Evolutionary conservation across 30 jellyfish, hydroid and myxozoan genomes (phyloP).

Genomic region (Phacellophora camtschatica): DNA sequence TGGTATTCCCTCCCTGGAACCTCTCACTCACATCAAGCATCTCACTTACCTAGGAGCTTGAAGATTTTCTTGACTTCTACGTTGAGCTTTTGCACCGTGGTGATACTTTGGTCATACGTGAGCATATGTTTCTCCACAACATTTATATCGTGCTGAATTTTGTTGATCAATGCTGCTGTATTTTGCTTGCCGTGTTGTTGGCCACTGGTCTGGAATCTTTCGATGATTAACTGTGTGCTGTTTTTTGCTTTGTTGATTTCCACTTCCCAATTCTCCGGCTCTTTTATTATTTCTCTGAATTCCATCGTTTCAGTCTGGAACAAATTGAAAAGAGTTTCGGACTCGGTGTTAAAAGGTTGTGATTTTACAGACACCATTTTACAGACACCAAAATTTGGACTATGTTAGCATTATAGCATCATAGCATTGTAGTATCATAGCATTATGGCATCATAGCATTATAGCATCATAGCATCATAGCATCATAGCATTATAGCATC

Average conservation of each 20-base stretch:
- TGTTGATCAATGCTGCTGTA: background rate
- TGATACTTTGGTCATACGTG: background rate
- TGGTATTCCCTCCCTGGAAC: background rate
- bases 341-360: too few relatives aligned
- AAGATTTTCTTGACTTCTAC: slow-evolving; percentile 20
- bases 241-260: background rate
- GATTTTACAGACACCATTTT: too few relatives aligned
- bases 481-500: too few relatives aligned
- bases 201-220: background rate
- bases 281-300: slow-evolving; percentile 10
- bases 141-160: slow-evolving; percentile 2
- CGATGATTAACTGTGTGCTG: background rate
- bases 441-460: too few relatives aligned
- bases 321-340: background rate
- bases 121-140: background rate
- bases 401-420: too few relatives aligned
- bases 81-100: slow-evolving; percentile 1
- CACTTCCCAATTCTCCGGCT: background rate
- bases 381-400: too few relatives aligned
- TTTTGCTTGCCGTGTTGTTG: background rate
- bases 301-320: slow-evolving; percentile 4
- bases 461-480: too few relatives aligned
- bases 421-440: too few relatives aligned
- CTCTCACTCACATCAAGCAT: background rate
- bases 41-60: slow-evolving; percentile 6